A percentile compares a stretch with the other conserved stretches of the same genome.
phyloP scores from a whole-genome alignment of 2,113 vertebrate species.

The Pseudorectes ferrugineus region DNA sequence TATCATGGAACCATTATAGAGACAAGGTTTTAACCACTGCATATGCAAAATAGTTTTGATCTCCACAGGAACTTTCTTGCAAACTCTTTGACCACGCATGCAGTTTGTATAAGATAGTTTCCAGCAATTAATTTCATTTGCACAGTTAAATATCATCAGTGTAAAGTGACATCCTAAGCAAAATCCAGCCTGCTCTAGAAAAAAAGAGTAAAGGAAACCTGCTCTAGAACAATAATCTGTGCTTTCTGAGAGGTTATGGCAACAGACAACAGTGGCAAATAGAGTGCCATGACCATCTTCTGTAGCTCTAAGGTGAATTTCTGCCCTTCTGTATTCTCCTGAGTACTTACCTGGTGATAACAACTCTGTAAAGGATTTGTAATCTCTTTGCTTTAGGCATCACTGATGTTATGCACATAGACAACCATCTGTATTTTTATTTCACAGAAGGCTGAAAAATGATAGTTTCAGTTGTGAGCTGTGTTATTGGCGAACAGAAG shows the following conservation, averaged over 20 bases:
- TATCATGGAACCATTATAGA: neutral
- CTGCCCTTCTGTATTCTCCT: neutral
- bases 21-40: neutral
- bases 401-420: neutral
- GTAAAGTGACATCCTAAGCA: neutral
- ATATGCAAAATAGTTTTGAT: neutral
- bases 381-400: neutral
- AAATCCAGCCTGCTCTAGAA: neutral
- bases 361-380: conserved; percentile 11
- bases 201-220: neutral
- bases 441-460: neutral
- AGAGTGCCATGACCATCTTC: neutral
- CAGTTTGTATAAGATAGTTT: neutral
- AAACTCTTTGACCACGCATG: neutral
- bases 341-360: neutral
- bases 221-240: neutral
- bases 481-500: neutral
- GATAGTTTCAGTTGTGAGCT: neutral
- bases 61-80: neutral
- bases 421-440: conserved; percentile 15
- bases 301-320: neutral
- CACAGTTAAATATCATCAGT: neutral
- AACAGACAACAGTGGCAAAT: neutral
- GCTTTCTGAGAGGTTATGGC: neutral
- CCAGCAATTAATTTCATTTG: neutral